Conservation (phyloP, 1,140 invertebrate species). For the Neoseiulus cucumeris region DNA sequence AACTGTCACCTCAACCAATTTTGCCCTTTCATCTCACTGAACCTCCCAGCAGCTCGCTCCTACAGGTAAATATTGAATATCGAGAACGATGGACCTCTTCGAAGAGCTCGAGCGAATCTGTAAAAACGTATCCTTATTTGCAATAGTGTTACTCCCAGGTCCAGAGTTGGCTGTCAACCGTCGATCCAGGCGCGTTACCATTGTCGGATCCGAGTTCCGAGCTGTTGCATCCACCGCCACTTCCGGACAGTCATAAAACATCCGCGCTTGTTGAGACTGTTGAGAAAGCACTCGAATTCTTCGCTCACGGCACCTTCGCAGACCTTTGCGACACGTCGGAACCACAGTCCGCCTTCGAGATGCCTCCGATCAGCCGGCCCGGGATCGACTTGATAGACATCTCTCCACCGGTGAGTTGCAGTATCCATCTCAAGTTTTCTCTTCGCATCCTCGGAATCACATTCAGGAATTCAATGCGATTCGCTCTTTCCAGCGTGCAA, state of each 20-base stretch:
- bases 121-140: too few species aligned
- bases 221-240: not conserved
- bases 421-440: too few species aligned
- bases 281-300: not conserved
- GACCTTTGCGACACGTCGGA: not conserved
- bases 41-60: not conserved
- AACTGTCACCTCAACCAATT: not conserved
- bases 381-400: too few species aligned
- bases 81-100: too few species aligned
- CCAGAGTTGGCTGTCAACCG: constrained; percentile 1
- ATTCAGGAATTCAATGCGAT: too few species aligned
- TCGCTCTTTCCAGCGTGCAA: not conserved
- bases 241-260: not conserved
- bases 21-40: constrained; percentile 5
- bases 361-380: too few species aligned
- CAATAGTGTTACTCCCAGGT: not conserved
- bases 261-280: constrained; percentile 1
- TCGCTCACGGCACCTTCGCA: not conserved
- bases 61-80: not conserved
- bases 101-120: too few species aligned
- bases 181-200: constrained; percentile 3
- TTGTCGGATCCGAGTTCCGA: not conserved
- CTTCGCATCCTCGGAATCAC: too few species aligned
- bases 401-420: too few species aligned
- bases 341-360: not conserved